Conservation (phyloP, 2,888 invertebrate species). For the Leptothorax acervorum region DNA sequence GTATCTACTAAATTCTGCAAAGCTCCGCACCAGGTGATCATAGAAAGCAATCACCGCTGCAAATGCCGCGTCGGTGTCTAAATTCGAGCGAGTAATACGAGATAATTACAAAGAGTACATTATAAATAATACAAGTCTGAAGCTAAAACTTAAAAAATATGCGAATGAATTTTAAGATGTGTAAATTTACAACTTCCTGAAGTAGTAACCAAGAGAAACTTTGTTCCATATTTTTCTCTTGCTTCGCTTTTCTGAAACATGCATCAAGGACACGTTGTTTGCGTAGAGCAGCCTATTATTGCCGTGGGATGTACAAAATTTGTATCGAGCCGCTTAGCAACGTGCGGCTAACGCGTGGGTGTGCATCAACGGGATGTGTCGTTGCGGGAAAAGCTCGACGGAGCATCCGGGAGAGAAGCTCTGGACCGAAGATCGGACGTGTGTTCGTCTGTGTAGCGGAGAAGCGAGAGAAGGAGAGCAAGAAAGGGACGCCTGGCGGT, state of each 20-base stretch:
- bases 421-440: constrained; percentile 43
- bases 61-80: neutral
- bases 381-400: constrained; percentile 34
- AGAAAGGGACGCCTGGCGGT: constrained; percentile 13
- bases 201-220: neutral
- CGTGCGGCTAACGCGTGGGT: constrained; percentile 5
- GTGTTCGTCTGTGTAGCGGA: constrained; percentile 12
- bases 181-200: neutral
- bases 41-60: constrained; percentile 26
- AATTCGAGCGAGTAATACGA: constrained; percentile 3
- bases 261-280: neutral
- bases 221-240: neutral
- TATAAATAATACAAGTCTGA: neutral
- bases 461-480: constrained; percentile 37
- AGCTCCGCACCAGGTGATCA: constrained; percentile 36
- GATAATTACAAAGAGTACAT: neutral
- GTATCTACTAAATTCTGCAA: constrained; percentile 55
- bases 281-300: constrained; percentile 50
- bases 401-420: constrained; percentile 30
- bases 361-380: constrained; percentile 48
- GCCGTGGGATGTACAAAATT: constrained; percentile 49
- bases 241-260: constrained; percentile 15
- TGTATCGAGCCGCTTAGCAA: constrained; percentile 10
- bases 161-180: neutral
- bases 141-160: neutral